Percentiles rank a stretch among this genome's conserved stretches.
These are phyloP conservation scores for Homarus gammarus DNA, from an alignment of 2,888 invertebrate species.

Conservation along the genomic window DNA sequence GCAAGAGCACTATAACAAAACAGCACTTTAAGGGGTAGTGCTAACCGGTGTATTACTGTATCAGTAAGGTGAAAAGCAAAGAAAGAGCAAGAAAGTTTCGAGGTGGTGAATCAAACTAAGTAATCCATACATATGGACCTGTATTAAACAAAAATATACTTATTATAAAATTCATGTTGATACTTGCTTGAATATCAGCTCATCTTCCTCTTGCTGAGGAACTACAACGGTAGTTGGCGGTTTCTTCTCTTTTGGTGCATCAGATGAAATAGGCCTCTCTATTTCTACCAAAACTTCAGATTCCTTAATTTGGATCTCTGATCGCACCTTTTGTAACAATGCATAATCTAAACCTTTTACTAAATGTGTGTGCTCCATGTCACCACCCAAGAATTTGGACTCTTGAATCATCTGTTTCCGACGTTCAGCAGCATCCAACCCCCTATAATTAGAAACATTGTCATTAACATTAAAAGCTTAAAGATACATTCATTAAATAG, in stretches of 20 bases:
- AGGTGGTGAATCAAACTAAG: too few species aligned
- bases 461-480: not conserved
- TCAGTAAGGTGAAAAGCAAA: too few species aligned
- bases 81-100: too few species aligned
- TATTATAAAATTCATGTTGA: not conserved
- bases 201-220: constrained; percentile 66
- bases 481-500: not conserved
- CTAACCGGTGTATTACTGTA: too few species aligned
- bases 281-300: constrained; percentile 82
- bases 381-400: constrained; percentile 99
- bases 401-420: constrained; percentile 96
- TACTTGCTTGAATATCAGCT: constrained; percentile 73
- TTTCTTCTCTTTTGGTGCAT: constrained; percentile 81
- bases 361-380: constrained; percentile 99
- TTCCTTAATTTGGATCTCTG: constrained; percentile 91
- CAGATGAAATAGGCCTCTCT: constrained; percentile 75
- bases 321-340: constrained; percentile 93
- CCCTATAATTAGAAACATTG: constrained; percentile 77
- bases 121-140: too few species aligned
- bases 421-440: constrained; percentile 93
- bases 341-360: constrained; percentile 98
- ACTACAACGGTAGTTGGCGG: constrained; percentile 85
- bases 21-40: too few species aligned
- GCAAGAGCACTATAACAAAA: too few species aligned
- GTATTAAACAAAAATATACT: too few species aligned